Evolutionary conservation across 2,888 invertebrate genomes (phyloP), one percentile per base, ranked within the genome.

Genomic region (Noctuana brunneofusca): DNA sequence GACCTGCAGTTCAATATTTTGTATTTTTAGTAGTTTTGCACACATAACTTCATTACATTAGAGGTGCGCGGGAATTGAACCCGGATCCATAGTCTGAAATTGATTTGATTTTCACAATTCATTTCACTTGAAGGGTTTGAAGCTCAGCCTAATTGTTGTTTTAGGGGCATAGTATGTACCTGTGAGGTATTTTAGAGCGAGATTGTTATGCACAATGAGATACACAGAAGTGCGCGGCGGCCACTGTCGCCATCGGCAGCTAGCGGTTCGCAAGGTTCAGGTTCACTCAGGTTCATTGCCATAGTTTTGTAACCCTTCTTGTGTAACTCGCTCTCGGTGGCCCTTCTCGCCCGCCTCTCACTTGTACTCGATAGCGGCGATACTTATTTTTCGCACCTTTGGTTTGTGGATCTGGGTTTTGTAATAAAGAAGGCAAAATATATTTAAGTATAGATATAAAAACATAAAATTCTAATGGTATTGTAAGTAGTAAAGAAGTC

Each of bases 241-340:
- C 73, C 69, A 66, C 84, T 84, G 84, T 75, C 74, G 83, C 82
- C 79, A 77, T 78, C 83, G 83, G 82, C 84, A 80, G 69, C 79
- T 91, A 91, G 91, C 91, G 91, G 91, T 88, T 89, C 73, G 88
- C 90, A 89, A 87, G 89, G 88, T 89, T 86, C 84, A 88, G 90
- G 92, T 91, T 92, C 86, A 92, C 76, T 72, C 72, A 82, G 76
- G 92, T 91, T 92, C 92, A 90, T 91, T 92, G 92, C 90, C 92
- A 92, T 86, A 92, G 91, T 92, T 92, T 89, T 89, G 89, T 91
- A 90, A 92, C 91, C 91, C 91, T 88, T 87, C 88, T 92, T 91
- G 92, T 92, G 89, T 87, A 92, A 92, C 89, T 87, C 83, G 86
- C 86, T 84, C 83, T 83, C 81, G 71, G 77, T 75, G 79, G 84